Evolutionary conservation across 2,888 invertebrate genomes (phyloP), one percentile per base, ranked within the genome.

Genomic region (Morpho achilles): DNA sequence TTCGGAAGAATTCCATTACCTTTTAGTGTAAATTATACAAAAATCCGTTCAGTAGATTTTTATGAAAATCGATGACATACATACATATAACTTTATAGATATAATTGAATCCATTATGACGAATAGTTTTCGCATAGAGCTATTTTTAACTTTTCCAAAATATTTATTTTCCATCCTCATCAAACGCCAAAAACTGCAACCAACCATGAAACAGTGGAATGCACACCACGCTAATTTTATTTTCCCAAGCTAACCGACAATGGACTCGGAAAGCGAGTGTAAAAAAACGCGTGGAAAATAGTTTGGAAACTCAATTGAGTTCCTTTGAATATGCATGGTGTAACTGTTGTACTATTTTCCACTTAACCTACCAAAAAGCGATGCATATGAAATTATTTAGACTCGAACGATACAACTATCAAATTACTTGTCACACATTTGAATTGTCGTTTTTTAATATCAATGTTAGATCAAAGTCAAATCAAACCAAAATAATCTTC

Each of bases 241-340:
- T 64, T 64, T 59, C 52, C 32, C 55, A 44, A 50, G 48, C 64
- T 60, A 60, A 64, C 63, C 52, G 63, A 63, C 64, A 63, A 54
- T 58, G 55, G 60, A 59, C 64, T 59, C 48, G 55, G 59, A 57
- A 63, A 62, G 58, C 56, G 58, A 58, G 53, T 59, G 52, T 52
- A 45, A 62, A 64, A 63, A 64, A 62, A 51, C 39, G 39, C 50
- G 58, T 47, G 51, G 58, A 62, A 64, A 64, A 62, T 53, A 54
- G 60, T 64, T 62, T 58, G 42, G 53, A 53, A 64, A 64, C 64
- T 62, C 64, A 60, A 64, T 64, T 53, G 64, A 53, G 48, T 60
- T 60, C 60, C 62, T 60, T 64, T 64, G 64, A 64, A 64, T 64
- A 64, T 64, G 64, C 54, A 64, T 62, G 56, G 45, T 58, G 64